phyloP scores from a whole-genome alignment of 2,113 vertebrate species.

The Pygoscelis adeliae region DNA sequence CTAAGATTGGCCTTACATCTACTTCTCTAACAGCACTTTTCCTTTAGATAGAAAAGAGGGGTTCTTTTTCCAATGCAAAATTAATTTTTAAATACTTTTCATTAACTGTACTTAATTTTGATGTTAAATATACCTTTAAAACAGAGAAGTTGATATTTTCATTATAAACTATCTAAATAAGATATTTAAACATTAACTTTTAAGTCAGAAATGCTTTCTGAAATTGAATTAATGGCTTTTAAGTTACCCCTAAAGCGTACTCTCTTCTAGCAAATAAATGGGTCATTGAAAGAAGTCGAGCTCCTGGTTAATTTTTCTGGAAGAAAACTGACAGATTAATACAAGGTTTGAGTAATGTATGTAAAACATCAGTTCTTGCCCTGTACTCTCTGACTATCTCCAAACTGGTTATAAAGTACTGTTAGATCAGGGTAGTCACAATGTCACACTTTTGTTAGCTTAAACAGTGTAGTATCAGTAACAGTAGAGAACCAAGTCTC shows the following conservation, averaged over 20 bases:
- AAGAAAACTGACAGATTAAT: background rate
- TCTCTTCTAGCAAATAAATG: background rate
- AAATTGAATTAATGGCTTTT: background rate
- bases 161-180: background rate
- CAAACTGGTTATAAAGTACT: background rate
- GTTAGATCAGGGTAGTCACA: background rate
- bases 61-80: background rate
- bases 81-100: background rate
- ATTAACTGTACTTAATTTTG: background rate
- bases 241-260: background rate
- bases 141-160: background rate
- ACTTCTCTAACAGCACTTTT: background rate
- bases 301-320: background rate
- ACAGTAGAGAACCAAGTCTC: background rate
- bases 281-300: background rate
- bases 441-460: background rate
- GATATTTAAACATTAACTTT: background rate
- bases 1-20: background rate
- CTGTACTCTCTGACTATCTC: background rate
- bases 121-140: background rate
- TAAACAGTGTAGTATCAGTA: background rate
- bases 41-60: background rate
- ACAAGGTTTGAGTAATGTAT: background rate
- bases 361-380: background rate
- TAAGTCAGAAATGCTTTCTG: background rate